phyloP scores from a whole-genome alignment of 2,888 invertebrate species.

The Caenorhabditis doughertyi region DNA sequence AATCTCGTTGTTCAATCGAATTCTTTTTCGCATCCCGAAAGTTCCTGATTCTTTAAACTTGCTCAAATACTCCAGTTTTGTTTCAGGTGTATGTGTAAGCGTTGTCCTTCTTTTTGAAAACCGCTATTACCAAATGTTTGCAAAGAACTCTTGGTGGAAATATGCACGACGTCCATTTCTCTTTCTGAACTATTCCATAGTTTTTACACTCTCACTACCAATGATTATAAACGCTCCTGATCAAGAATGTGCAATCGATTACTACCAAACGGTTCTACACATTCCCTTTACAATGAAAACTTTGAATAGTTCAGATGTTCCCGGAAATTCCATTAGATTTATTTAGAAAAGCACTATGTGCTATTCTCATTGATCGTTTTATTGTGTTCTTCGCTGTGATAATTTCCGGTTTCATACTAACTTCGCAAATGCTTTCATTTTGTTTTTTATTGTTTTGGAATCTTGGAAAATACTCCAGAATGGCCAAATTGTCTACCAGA shows the following conservation, averaged over 20 bases:
- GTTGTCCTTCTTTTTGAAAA: background rate
- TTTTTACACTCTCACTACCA: background rate
- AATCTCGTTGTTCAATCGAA: background rate
- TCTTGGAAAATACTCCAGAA: background rate
- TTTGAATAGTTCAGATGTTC: no score
- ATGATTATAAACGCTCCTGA: background rate
- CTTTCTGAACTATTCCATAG: background rate
- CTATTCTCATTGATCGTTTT: no score
- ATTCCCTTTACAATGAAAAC: no score
- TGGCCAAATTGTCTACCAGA: background rate
- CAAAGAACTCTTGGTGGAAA: background rate
- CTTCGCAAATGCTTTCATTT: no score
- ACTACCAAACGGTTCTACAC: no score
- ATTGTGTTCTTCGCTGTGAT: no score
- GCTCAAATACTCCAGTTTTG: background rate
- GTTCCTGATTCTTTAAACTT: background rate
- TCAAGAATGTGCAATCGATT: background rate
- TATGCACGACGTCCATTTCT: background rate
- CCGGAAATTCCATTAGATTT: no score
- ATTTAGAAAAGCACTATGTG: no score
- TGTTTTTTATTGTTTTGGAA: background rate
- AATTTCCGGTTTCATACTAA: no score
- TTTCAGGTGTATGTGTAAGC: background rate
- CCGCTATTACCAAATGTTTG: background rate
- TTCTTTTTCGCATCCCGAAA: background rate